Conservation (phyloP, 2,888 invertebrate genomes). For the Tetragonula carbonaria region DNA sequence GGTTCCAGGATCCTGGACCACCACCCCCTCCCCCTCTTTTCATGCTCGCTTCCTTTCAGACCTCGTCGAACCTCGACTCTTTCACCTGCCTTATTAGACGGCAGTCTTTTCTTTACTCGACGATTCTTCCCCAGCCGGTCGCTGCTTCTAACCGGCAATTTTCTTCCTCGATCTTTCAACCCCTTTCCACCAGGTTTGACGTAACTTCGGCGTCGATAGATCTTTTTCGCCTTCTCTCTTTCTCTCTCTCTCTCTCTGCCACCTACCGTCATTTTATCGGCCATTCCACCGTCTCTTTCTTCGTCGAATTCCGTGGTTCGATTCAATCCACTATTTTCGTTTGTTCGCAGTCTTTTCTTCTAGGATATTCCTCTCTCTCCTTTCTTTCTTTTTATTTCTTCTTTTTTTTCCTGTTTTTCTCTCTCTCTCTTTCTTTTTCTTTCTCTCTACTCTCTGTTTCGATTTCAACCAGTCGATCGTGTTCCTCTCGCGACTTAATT, state of each 20-base stretch:
- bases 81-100: conserved; percentile 38
- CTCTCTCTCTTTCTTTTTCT: not conserved
- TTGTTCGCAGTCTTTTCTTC: not conserved
- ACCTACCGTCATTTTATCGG: conserved; percentile 3
- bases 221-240: not conserved
- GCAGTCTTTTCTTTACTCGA: conserved; percentile 21
- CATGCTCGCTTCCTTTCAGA: conserved; percentile 28
- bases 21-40: not conserved
- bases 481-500: conserved; percentile 19
- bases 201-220: conserved; percentile 20
- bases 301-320: conserved; percentile 26
- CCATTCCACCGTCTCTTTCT: not conserved
- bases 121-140: conserved; percentile 27
- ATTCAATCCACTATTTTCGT: conserved; percentile 26
- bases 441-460: not conserved
- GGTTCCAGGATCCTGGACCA: not conserved
- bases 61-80: conserved; percentile 17
- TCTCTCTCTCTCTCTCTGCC: not conserved
- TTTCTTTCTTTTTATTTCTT: too few species aligned
- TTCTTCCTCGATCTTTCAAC: conserved; percentile 27
- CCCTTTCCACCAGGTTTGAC: not conserved
- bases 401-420: too few species aligned
- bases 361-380: not conserved
- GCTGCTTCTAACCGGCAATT: conserved; percentile 37
- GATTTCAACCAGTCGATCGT: not conserved